These are phyloP conservation scores for Spilosoma lubricipeda DNA, from an alignment of 2,888 invertebrate genomes.

Conservation along the genomic window DNA sequence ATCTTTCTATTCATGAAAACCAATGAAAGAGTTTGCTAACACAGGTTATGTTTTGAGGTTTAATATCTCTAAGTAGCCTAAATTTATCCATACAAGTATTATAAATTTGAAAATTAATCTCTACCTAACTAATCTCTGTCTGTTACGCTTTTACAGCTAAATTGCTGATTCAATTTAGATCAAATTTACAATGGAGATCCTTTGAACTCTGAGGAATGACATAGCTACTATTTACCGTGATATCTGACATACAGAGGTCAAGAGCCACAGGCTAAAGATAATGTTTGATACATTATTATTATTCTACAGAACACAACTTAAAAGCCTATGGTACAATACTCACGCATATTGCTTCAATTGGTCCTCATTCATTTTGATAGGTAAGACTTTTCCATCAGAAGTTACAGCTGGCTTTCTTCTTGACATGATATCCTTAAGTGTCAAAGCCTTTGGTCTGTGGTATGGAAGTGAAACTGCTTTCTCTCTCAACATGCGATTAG, in stretches of 20 bases:
- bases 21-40: background rate
- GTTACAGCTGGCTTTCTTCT: slow-evolving; percentile 72
- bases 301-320: background rate
- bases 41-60: background rate
- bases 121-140: no score
- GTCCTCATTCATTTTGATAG: slow-evolving; percentile 88
- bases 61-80: no score
- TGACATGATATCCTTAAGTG: slow-evolving; percentile 92
- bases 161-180: no score
- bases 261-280: no score
- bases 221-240: no score
- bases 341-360: slow-evolving; percentile 89
- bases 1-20: background rate
- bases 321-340: slow-evolving; percentile 58
- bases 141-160: no score
- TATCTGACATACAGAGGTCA: no score
- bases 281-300: background rate
- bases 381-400: slow-evolving; percentile 77
- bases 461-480: slow-evolving; percentile 92
- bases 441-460: slow-evolving; percentile 93
- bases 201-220: no score
- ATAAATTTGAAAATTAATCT: no score
- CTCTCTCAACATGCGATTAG: slow-evolving; percentile 93
- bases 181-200: no score
- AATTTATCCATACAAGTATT: no score